Percentiles rank a stretch among this genome's conserved stretches.
Evolutionary conservation across 2,888 invertebrate species (phyloP).

Genomic region (Pecten maximus): DNA sequence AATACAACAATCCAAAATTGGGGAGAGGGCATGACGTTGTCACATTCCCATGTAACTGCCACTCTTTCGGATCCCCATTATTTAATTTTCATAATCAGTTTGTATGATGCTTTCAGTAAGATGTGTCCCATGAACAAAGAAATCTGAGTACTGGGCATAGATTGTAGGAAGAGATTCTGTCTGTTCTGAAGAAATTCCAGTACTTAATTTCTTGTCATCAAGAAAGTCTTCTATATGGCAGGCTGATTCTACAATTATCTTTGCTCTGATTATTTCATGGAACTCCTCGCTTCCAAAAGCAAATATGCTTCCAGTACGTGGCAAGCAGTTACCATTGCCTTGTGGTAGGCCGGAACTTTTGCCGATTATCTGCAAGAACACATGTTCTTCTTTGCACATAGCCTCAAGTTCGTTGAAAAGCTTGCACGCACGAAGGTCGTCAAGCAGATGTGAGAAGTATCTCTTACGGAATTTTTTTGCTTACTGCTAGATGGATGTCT

Average conservation of each 20-base stretch:
- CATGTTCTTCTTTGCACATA: background rate
- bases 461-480: too few relatives aligned
- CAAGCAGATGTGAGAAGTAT: too few relatives aligned
- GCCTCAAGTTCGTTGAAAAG: slow-evolving; percentile 6
- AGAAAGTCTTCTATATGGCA: slow-evolving; percentile 38
- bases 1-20: too few relatives aligned
- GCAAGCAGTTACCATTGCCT: slow-evolving; percentile 42
- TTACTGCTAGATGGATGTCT: background rate
- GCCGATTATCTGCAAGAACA: slow-evolving; percentile 27
- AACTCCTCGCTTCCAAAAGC: slow-evolving; percentile 21
- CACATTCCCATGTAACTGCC: too few relatives aligned
- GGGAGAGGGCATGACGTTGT: too few relatives aligned
- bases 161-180: background rate
- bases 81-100: slow-evolving; percentile 15
- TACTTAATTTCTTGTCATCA: background rate
- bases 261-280: slow-evolving; percentile 22
- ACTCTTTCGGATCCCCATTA: too few relatives aligned
- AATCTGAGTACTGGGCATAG: slow-evolving; percentile 40
- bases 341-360: too few relatives aligned
- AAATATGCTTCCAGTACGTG: slow-evolving; percentile 40
- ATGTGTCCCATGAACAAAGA: background rate
- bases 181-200: background rate
- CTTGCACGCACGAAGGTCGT: too few relatives aligned
- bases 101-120: slow-evolving; percentile 7
- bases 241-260: slow-evolving; percentile 36